Conservation (phyloP, 2,888 invertebrate species). For the Melanargia galathea region DNA sequence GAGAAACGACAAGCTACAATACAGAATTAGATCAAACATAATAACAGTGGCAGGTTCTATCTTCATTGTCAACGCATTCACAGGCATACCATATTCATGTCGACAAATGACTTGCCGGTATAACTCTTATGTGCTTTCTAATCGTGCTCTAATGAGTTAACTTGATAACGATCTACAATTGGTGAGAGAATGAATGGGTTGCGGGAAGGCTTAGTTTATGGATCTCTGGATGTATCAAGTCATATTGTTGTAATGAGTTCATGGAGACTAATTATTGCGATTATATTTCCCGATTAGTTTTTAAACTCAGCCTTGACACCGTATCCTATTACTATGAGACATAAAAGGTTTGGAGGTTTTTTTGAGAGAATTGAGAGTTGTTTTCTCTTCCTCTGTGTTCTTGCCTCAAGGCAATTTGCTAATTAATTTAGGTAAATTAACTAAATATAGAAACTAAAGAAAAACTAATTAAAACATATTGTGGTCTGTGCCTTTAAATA, state of each 20-base stretch:
- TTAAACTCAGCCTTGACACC: neutral
- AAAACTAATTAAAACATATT: too few relatives aligned
- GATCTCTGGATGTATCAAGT: constrained; percentile 5
- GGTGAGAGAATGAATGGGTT: constrained; percentile 15
- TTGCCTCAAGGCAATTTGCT: neutral
- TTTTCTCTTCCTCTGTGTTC: neutral
- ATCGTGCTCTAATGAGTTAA: constrained; percentile 34
- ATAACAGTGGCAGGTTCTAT: constrained; percentile 37
- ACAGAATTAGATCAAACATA: constrained; percentile 55
- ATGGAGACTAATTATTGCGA: neutral
- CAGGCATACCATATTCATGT: constrained; percentile 41
- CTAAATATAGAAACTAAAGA: too few relatives aligned
- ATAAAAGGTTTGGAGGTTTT: neutral
- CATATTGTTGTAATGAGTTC: constrained; percentile 14
- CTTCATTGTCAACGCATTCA: constrained; percentile 38
- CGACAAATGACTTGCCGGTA: constrained; percentile 36
- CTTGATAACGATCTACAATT: constrained; percentile 28
- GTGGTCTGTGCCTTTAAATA: too few relatives aligned
- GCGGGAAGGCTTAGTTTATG: neutral
- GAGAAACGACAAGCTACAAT: constrained; percentile 42
- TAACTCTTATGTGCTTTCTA: constrained; percentile 38
- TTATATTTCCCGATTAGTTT: neutral
- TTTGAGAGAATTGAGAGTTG: neutral
- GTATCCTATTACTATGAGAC: neutral
- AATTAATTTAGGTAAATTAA: too few relatives aligned